A percentile compares a stretch with the other conserved stretches of the same genome.
phyloP scores from a whole-genome alignment of 1,140 invertebrate species.

The Drosophila sproati region DNA sequence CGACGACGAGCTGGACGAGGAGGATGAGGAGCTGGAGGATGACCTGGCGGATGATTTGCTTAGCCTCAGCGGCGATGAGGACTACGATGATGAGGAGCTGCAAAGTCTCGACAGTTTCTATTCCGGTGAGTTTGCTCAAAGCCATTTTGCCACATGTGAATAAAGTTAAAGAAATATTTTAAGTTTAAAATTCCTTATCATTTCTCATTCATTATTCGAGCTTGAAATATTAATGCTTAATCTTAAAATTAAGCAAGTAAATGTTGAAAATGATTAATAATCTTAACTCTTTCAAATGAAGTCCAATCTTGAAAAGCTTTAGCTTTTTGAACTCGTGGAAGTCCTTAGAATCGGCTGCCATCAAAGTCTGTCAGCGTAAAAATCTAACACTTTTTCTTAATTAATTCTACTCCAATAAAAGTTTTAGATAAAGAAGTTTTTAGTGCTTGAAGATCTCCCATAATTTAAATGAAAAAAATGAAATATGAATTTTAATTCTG shows the following conservation, averaged over 20 bases:
- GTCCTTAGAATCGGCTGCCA: too few species aligned
- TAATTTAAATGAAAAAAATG: not conserved
- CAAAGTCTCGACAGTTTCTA: conserved; percentile 79
- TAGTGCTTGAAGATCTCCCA: not conserved
- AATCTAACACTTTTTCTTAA: too few species aligned
- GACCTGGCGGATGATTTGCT: conserved; percentile 54
- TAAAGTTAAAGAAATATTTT: too few species aligned
- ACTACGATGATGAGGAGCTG: conserved; percentile 59
- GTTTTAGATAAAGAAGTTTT: too few species aligned
- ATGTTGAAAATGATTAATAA: too few species aligned
- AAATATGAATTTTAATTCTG: too few species aligned
- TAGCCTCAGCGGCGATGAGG: conserved; percentile 72
- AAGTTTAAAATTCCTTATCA: too few species aligned
- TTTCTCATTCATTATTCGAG: too few species aligned
- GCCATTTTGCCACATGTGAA: conserved; percentile 31
- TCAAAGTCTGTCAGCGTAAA: too few species aligned
- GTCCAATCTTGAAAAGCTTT: not conserved
- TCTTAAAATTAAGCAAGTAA: too few species aligned
- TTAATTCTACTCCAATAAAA: too few species aligned
- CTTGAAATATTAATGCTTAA: too few species aligned
- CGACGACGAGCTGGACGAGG: conserved; percentile 1
- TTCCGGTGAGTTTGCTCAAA: conserved; percentile 48
- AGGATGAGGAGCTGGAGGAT: conserved; percentile 30
- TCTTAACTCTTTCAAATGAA: not conserved
- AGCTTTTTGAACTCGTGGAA: not conserved